Evolutionary conservation across 2,888 invertebrate genomes (phyloP), one percentile per base, ranked within the genome.

Genomic region (Agonopterix heracliana): DNA sequence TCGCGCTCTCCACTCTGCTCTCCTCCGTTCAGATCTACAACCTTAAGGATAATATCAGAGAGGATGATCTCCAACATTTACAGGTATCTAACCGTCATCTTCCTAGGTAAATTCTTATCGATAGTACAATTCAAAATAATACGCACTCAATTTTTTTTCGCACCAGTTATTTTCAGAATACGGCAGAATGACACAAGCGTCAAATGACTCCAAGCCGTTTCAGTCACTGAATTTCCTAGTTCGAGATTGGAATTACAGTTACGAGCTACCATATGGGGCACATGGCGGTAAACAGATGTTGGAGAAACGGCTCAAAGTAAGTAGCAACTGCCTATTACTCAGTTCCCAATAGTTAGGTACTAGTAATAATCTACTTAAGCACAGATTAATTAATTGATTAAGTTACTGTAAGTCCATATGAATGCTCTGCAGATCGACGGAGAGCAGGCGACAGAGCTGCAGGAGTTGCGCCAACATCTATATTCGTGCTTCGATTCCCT

Each of bases 181-280:
- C 77, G 98, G 98, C 7, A 90, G 96, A 57, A 82, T 98, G 58
- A 97, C 97, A 1, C 83, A 96, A 60, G 93, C 91, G 49, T 96
- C 96, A 66, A 93, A 92, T 7, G 14, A 14, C 36, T 9, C 10
- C 9, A 95, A 93, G 62, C 96, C 96, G 10, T 94, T 95, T 74
- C 95, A 96, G 76, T 90, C 92, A 63, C 82, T 96, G 50, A 92
- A 94, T 66, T 96, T 96, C 77, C 86, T 96, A 38, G 93, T 96
- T 5, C 88, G 96, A 50, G 97, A 98, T 76, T 98, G 97, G 97
- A 94, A 95, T 76, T 98, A 94, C 72, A 97, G 97, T 0, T 97
- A 97, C 75, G 96, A 98, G 74, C 92, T 92, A 0, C 88, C 91
- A 26, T 98, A 96, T 78, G 98, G 98, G 0, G 90, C 92, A 3